These are phyloP conservation scores for Epirrhoe alternata DNA, from an alignment of 2,888 invertebrate species.

Conservation along the genomic window DNA sequence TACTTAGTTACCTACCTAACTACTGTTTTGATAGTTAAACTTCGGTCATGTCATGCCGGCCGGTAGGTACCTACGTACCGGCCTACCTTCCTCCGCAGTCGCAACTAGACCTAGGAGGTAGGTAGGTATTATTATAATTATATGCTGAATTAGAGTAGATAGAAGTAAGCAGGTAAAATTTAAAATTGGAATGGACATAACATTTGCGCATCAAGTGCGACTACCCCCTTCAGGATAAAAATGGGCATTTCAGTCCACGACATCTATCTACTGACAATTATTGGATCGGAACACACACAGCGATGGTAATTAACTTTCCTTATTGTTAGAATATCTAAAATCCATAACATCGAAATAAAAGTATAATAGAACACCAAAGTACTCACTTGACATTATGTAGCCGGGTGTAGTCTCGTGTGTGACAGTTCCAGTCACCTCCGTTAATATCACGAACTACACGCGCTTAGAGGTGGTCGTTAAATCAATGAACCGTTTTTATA, in stretches of 20 bases:
- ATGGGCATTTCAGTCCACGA: not conserved
- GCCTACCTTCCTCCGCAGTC: too few relatives aligned
- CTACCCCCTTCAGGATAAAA: slow-evolving; percentile 1
- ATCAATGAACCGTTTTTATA: too few relatives aligned
- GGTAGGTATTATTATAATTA: not conserved
- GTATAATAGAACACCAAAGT: not conserved
- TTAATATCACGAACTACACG: slow-evolving; percentile 73
- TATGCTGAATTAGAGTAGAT: not conserved
- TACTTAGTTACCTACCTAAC: too few relatives aligned
- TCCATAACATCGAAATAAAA: slow-evolving; percentile 4
- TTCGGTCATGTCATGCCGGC: not conserved
- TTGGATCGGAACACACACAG: slow-evolving; percentile 1
- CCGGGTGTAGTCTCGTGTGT: slow-evolving; percentile 77
- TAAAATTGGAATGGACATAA: not conserved
- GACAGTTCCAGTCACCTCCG: slow-evolving; percentile 77
- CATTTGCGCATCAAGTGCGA: not conserved
- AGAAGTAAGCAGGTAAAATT: not conserved
- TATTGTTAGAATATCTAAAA: not conserved
- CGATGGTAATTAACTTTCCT: not conserved
- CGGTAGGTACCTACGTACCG: not conserved
- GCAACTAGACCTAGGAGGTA: not conserved
- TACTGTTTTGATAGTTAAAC: not conserved
- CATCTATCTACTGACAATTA: not conserved
- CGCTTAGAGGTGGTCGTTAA: too few relatives aligned
- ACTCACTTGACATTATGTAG: slow-evolving; percentile 82